A percentile compares a stretch with the other conserved stretches of the same genome.
These are phyloP conservation scores for Rafetus swinhoei DNA, from an alignment of 2,113 vertebrate genomes.

Conservation along the genomic window DNA sequence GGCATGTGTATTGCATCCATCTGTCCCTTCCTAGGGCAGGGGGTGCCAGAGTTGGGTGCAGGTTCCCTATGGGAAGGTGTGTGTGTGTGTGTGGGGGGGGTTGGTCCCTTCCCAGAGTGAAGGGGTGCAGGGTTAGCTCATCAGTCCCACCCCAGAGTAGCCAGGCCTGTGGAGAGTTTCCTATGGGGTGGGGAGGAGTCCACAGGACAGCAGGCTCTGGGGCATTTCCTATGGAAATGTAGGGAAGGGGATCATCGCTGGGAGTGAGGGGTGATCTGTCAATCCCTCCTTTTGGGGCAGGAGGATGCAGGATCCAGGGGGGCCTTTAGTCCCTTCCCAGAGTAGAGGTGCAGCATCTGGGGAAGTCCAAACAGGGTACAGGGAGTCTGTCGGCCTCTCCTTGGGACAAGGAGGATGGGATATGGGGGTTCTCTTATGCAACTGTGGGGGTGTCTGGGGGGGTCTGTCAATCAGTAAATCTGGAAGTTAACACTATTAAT, in stretches of 20 bases:
- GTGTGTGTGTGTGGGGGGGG: too few species aligned
- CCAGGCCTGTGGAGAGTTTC: neutral
- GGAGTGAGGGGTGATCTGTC: too few species aligned
- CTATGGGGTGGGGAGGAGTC: neutral
- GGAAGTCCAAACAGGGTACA: neutral
- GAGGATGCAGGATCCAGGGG: too few species aligned
- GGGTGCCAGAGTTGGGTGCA: neutral
- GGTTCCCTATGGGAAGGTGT: neutral
- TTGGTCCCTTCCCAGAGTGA: neutral
- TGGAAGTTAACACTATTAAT: neutral
- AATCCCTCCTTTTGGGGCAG: neutral
- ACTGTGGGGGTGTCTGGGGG: too few species aligned
- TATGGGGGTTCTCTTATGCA: neutral
- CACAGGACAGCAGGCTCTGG: neutral
- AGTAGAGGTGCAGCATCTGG: neutral
- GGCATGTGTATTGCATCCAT: neutral
- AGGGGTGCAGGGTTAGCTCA: too few species aligned
- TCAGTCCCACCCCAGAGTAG: too few species aligned
- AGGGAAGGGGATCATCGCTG: too few species aligned
- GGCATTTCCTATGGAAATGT: too few species aligned
- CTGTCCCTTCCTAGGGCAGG: neutral
- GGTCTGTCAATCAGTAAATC: neutral
- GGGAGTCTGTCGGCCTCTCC: neutral
- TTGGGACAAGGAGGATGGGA: neutral
- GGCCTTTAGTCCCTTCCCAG: too few species aligned